Evolutionary conservation across 2,888 invertebrate genomes (phyloP).

Genomic region (Trypoxylon attenuatum): DNA sequence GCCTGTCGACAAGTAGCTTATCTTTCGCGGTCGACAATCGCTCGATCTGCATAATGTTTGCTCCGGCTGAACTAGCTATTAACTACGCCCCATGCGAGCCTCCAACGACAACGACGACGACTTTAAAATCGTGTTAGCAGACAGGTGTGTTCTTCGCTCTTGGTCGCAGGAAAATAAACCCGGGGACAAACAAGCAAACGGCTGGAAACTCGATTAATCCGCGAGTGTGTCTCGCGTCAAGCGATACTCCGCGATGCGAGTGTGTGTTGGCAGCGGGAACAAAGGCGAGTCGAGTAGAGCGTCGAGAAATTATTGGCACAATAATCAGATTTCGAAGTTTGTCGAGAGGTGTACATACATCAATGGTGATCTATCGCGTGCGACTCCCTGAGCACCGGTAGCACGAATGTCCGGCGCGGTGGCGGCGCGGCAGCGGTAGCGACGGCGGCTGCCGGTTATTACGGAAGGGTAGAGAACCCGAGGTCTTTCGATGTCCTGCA

Average conservation of each 20-base stretch:
- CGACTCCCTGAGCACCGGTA: too few species aligned
- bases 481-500: slow-evolving; percentile 55
- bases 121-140: background rate
- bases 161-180: background rate
- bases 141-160: background rate
- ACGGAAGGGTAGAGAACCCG: slow-evolving; percentile 44
- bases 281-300: background rate
- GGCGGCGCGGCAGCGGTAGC: background rate
- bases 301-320: background rate
- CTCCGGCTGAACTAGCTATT: slow-evolving; percentile 9
- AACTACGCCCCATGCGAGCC: background rate
- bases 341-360: background rate
- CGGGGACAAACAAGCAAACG: too few species aligned
- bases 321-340: background rate
- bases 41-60: slow-evolving; percentile 61
- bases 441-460: slow-evolving; percentile 35
- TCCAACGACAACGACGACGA: background rate
- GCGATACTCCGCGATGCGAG: too few species aligned
- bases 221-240: too few species aligned
- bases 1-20: slow-evolving; percentile 55
- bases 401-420: too few species aligned
- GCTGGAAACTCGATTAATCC: too few species aligned
- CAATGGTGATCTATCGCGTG: slow-evolving; percentile 1
- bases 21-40: slow-evolving; percentile 61
- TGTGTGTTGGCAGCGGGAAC: too few species aligned